Evolutionary conservation across 2,888 invertebrate species (phyloP).

Genomic region (Ceraclea dissimilis): DNA sequence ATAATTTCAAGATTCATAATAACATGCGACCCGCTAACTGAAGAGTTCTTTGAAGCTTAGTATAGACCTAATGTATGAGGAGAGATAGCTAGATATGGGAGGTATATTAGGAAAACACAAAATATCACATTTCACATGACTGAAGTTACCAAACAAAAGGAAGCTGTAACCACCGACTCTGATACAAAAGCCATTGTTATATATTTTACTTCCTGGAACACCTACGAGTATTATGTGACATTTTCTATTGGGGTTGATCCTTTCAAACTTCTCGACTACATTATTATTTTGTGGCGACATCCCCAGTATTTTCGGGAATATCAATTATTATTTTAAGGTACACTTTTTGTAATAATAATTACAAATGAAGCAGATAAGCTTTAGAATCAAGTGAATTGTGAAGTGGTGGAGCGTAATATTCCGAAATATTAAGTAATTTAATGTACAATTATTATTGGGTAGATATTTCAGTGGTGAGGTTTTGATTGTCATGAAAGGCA

Average conservation of each 20-base stretch:
- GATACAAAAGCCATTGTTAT: slow-evolving; percentile 1
- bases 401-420: too few species aligned
- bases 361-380: too few species aligned
- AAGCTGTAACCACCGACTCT: background rate
- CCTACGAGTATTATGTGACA: background rate
- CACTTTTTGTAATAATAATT: too few species aligned
- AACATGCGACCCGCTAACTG: background rate
- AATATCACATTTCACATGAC: background rate
- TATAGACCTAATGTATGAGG: background rate
- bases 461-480: too few species aligned
- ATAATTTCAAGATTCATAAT: background rate
- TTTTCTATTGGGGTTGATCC: background rate
- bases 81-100: background rate
- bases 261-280: background rate
- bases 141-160: background rate
- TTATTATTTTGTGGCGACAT: too few species aligned
- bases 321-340: too few species aligned
- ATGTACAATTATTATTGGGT: too few species aligned
- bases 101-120: slow-evolving; percentile 1
- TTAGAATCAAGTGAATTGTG: too few species aligned
- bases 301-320: too few species aligned
- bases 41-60: background rate
- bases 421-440: too few species aligned
- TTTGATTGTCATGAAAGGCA: too few species aligned
- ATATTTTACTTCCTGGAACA: slow-evolving; percentile 1